Evolutionary conservation across 2,888 invertebrate species (phyloP).

Genomic region (Andrena marginata): DNA sequence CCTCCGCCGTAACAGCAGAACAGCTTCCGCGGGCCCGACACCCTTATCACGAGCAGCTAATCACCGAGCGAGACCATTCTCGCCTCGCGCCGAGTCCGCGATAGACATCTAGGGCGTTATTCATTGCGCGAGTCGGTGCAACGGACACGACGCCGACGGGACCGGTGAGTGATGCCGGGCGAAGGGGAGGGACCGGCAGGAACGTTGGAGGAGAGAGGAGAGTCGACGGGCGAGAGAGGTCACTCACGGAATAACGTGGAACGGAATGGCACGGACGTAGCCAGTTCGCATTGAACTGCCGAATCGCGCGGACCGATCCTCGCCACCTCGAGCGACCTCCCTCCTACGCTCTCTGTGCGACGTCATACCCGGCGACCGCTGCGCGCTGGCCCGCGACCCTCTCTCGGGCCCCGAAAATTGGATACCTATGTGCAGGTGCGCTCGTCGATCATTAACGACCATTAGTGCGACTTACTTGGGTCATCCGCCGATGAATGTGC

Average conservation of each 20-base stretch:
- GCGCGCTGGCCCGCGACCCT: neutral
- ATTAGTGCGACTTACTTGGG: neutral
- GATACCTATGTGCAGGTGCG: slow-evolving; percentile 73
- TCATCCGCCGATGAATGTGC: neutral
- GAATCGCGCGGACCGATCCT: slow-evolving; percentile 67
- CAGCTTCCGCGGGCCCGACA: neutral
- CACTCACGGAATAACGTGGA: slow-evolving; percentile 72
- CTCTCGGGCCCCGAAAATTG: slow-evolving; percentile 54
- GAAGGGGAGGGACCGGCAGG: slow-evolving; percentile 28
- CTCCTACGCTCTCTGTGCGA: slow-evolving; percentile 6
- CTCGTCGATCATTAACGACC: slow-evolving; percentile 5
- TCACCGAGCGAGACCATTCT: neutral
- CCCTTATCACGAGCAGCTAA: neutral
- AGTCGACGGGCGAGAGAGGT: slow-evolving; percentile 62
- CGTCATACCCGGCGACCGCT: neutral
- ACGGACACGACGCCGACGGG: slow-evolving; percentile 32
- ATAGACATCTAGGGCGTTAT: neutral
- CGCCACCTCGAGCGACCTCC: neutral
- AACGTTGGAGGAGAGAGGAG: slow-evolving; percentile 43
- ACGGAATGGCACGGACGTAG: slow-evolving; percentile 71
- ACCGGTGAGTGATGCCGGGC: slow-evolving; percentile 50
- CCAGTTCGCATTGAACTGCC: slow-evolving; percentile 77
- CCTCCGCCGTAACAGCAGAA: neutral
- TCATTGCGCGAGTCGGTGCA: neutral
- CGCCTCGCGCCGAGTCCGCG: neutral